These are phyloP conservation scores for Euphydryas editha DNA, from an alignment of 2,888 invertebrate species.

Conservation along the genomic window DNA sequence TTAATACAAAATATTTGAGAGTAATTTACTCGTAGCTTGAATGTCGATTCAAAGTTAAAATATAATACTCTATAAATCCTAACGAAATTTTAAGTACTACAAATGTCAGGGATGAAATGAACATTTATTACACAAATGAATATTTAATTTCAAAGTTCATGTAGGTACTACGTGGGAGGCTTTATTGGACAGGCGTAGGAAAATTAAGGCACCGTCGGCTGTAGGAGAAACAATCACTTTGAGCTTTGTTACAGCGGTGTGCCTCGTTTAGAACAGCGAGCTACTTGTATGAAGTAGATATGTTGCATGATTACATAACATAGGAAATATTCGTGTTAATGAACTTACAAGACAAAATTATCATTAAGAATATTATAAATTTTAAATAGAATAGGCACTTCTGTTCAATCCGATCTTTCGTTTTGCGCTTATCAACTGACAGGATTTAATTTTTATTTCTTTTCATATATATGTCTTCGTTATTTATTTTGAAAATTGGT, in stretches of 20 bases:
- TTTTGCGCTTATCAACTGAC: no score
- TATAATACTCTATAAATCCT: neutral
- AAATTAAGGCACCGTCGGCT: conserved; percentile 49
- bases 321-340: neutral
- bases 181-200: conserved; percentile 50
- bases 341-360: no score
- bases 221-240: conserved; percentile 49
- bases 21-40: no score
- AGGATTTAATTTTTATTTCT: no score
- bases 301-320: neutral
- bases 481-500: no score
- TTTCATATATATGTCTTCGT: no score
- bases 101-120: neutral
- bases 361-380: no score
- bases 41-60: neutral
- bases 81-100: neutral
- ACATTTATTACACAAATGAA: neutral
- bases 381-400: no score
- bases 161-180: conserved; percentile 34
- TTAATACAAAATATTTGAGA: no score
- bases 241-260: conserved; percentile 42
- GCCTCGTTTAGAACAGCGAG: conserved; percentile 37
- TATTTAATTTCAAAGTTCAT: conserved; percentile 34
- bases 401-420: no score
- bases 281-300: neutral